Evolutionary conservation across 30 jellyfish, hydroid and myxozoan species (phyloP), one percentile per base, ranked within the genome.

Genomic region (Aurelia aurita): DNA sequence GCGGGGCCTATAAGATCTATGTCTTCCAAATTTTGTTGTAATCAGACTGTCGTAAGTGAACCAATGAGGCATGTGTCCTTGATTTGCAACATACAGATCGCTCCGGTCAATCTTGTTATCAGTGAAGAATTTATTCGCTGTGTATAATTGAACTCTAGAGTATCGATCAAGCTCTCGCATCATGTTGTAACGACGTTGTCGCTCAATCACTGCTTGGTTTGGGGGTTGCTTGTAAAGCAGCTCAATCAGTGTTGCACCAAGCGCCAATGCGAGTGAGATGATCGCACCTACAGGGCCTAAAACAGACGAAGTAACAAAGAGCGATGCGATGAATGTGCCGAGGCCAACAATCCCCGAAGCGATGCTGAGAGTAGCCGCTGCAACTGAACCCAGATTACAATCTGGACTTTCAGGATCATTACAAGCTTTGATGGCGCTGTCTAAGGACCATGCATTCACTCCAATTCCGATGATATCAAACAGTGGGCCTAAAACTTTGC

Each of bases 261-360:
- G 46, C 4, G 68, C 84, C 20, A 71, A 28, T 13, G 26, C 64
- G 43, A 46, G 15, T 14, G 84, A 39, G 15, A 71, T 28, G 13
- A 71, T 45, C 11, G 68, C 84, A 39, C 84, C 84, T 0, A 45
- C 77, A 13, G 84, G 84, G 11, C 84, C 84, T 23, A 46, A 23
- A 3, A 46, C 84, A 6, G 84, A 18, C 21, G 84, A 71, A 19
- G 27, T 26, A 18, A 39, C 70, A 18, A 27, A 69, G 20, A 71
- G 77, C 9, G 68, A 39, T 20, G 68, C 68, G 34, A 71, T 7
- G 44, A 71, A 71, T 39, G 84, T 32, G 28, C 15, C 69, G 2
- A 71, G 59, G 15, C 84, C 84, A 2, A 71, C 84, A 0, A 46
- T 9, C 21, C 84, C 72, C 0, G 84, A 71, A 23, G 68, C 84